These are phyloP conservation scores for Leptoteleia sp. DNA, from an alignment of 1,140 invertebrate species.

Conservation along the genomic window DNA sequence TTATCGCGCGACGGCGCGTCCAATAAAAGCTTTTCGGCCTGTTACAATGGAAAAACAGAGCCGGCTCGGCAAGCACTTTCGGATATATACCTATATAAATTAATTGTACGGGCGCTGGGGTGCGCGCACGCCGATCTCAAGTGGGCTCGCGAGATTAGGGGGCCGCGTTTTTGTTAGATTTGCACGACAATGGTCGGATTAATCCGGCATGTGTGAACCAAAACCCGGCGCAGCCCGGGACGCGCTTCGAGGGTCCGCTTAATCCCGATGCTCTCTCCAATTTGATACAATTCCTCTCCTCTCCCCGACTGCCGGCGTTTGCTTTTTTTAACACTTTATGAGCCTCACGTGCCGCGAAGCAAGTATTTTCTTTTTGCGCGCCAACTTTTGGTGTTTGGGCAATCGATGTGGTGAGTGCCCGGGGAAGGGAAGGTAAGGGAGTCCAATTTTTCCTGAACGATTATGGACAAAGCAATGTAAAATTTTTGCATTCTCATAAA, in stretches of 20 bases:
- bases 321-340: conserved; percentile 59
- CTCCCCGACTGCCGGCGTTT: conserved; percentile 31
- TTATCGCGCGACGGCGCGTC: conserved; percentile 63
- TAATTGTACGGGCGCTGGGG: conserved; percentile 74
- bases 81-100: conserved; percentile 78
- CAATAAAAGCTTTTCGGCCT: conserved; percentile 50
- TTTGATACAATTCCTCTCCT: conserved; percentile 65
- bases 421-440: not conserved
- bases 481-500: too few species aligned
- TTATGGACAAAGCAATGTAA: too few species aligned
- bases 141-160: conserved; percentile 77
- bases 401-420: not conserved
- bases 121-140: conserved; percentile 73
- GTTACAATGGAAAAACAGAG: conserved; percentile 64
- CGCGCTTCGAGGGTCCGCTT: conserved; percentile 53
- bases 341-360: conserved; percentile 37
- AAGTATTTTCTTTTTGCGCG: conserved; percentile 24
- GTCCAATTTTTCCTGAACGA: not conserved
- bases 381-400: conserved; percentile 2
- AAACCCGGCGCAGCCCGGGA: conserved; percentile 26
- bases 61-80: conserved; percentile 69
- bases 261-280: conserved; percentile 67
- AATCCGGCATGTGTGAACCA: conserved; percentile 68
- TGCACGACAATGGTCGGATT: conserved; percentile 73
- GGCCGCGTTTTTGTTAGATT: conserved; percentile 72